These are phyloP conservation scores for Bradypodion ventrale DNA, from an alignment of 2,797 vertebrate species.

Conservation along the genomic window DNA sequence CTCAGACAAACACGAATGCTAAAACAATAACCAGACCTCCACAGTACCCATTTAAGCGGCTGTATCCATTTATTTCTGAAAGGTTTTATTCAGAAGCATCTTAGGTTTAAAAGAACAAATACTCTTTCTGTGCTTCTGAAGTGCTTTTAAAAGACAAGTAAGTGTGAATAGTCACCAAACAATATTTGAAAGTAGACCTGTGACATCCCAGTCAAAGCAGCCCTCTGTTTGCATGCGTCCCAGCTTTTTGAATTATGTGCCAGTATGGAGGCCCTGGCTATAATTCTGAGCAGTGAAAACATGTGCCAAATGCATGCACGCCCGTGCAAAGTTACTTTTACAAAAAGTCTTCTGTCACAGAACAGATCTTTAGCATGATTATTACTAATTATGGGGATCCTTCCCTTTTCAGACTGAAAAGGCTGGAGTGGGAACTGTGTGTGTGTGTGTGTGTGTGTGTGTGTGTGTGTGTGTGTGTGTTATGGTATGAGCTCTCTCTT, in stretches of 20 bases:
- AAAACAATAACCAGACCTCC: background rate
- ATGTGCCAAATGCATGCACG: background rate
- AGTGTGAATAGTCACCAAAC: background rate
- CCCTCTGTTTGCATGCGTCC: constrained; percentile 5
- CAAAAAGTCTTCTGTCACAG: background rate
- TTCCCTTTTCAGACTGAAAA: background rate
- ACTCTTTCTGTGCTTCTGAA: background rate
- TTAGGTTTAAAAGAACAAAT: background rate
- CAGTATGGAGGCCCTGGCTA: background rate
- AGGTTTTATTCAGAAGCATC: background rate
- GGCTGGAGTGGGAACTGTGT: background rate
- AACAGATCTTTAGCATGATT: background rate
- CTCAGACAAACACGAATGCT: no score
- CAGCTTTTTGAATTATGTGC: background rate
- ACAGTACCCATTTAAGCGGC: background rate
- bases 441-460: no score
- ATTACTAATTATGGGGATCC: background rate
- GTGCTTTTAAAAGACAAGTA: constrained; percentile 11
- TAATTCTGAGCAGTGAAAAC: constrained; percentile 6
- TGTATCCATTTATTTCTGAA: background rate
- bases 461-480: no score
- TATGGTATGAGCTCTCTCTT: background rate
- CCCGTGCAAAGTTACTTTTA: background rate
- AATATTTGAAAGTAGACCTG: background rate
- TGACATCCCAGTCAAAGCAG: background rate